Evolutionary conservation across 2,888 invertebrate genomes (phyloP).

Genomic region (Cryptocephalus primarius): DNA sequence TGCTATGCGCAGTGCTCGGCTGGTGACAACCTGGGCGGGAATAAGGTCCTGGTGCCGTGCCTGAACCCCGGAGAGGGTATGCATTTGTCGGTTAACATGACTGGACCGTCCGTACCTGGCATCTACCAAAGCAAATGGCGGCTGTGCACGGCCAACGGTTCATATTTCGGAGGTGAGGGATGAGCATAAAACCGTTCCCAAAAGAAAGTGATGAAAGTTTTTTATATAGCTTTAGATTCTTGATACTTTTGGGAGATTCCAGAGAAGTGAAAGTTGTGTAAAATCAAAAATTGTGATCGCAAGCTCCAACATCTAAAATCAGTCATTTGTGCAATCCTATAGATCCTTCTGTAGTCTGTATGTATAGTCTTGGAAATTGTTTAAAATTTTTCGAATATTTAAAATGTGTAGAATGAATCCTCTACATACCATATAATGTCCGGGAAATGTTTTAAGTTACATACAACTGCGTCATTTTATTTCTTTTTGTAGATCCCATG

Average conservation of each 20-base stretch:
- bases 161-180: slow-evolving; percentile 79
- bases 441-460: too few species aligned
- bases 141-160: slow-evolving; percentile 74
- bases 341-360: too few species aligned
- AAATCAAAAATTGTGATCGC: not conserved
- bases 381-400: too few species aligned
- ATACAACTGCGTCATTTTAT: too few species aligned
- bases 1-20: slow-evolving; percentile 61
- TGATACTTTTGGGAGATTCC: too few species aligned
- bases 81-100: slow-evolving; percentile 68
- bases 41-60: slow-evolving; percentile 52
- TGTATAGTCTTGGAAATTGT: too few species aligned
- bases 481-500: slow-evolving; percentile 51
- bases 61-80: slow-evolving; percentile 66
- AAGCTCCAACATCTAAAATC: too few species aligned
- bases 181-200: not conserved
- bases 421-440: too few species aligned
- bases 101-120: slow-evolving; percentile 64
- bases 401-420: too few species aligned
- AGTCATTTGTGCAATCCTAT: too few species aligned
- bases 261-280: not conserved
- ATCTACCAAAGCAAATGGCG: slow-evolving; percentile 82
- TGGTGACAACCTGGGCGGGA: slow-evolving; percentile 50
- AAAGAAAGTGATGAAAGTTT: not conserved
- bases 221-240: too few species aligned